Percentiles rank a stretch among this genome's conserved stretches.
These are phyloP conservation scores for Rhopalosiphum padi DNA, from an alignment of 1,140 invertebrate genomes.

Conservation along the genomic window DNA sequence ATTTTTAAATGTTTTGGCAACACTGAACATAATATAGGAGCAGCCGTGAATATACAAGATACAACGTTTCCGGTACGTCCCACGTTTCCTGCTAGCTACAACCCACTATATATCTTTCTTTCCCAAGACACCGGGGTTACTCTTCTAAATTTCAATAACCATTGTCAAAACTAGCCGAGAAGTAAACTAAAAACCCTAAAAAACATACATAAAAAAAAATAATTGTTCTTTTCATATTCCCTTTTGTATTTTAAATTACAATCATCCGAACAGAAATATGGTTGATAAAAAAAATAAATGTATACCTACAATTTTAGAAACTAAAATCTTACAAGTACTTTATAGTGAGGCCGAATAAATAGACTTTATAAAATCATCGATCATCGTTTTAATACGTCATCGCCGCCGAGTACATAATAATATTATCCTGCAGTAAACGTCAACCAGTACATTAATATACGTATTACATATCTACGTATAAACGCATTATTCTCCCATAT, in stretches of 20 bases:
- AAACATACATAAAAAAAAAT: background rate
- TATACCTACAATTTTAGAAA: background rate
- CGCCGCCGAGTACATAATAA: background rate
- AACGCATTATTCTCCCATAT: background rate
- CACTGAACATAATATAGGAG: conserved; percentile 44
- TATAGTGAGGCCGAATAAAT: background rate
- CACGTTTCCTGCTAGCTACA: conserved; percentile 48
- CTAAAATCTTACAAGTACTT: background rate
- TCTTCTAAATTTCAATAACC: conserved; percentile 56
- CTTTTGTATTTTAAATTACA: background rate
- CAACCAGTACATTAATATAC: background rate
- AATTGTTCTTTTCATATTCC: conserved; percentile 23
- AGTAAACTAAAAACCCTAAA: conserved; percentile 12
- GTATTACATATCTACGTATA: background rate
- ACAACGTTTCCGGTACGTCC: conserved; percentile 51
- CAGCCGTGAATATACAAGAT: conserved; percentile 46
- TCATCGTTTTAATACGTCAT: background rate
- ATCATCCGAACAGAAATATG: background rate
- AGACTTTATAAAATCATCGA: background rate
- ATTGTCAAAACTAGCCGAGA: conserved; percentile 20
- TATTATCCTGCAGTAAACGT: background rate
- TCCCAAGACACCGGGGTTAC: conserved; percentile 29
- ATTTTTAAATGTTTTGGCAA: conserved; percentile 50
- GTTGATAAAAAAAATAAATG: background rate
- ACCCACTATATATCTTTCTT: conserved; percentile 37